Conservation (phyloP, 2,888 invertebrate genomes). For the Leptinotarsa peninsularis region DNA sequence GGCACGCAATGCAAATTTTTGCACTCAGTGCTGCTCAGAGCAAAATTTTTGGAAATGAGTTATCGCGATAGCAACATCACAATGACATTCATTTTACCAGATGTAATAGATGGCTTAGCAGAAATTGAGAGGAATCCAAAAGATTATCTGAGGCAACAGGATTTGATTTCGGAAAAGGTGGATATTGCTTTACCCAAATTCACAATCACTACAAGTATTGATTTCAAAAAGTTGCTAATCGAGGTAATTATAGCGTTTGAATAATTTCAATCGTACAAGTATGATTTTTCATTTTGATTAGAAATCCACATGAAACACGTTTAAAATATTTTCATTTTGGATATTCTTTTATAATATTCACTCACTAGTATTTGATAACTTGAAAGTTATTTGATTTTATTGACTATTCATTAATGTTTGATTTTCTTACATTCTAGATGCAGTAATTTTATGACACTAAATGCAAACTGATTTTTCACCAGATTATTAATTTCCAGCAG, state of each 20-base stretch:
- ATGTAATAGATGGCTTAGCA: slow-evolving; percentile 47
- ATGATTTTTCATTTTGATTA: no score
- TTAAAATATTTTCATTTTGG: no score
- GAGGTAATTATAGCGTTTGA: slow-evolving; percentile 42
- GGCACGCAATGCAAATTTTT: slow-evolving; percentile 3
- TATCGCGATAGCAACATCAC: slow-evolving; percentile 48
- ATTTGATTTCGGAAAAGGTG: slow-evolving; percentile 40
- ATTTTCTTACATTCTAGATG: no score
- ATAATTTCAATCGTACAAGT: no score
- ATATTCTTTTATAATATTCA: no score
- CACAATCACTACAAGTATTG: slow-evolving; percentile 43
- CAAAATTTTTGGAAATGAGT: slow-evolving; percentile 55
- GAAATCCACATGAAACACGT: no score
- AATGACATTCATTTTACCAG: slow-evolving; percentile 53
- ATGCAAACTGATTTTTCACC: no score
- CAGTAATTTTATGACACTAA: no score
- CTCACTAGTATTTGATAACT: no score
- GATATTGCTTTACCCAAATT: slow-evolving; percentile 51
- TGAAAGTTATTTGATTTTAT: no score
- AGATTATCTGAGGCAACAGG: slow-evolving; percentile 39
- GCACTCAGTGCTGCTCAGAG: slow-evolving; percentile 39
- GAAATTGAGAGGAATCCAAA: slow-evolving; percentile 41
- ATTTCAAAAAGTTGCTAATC: slow-evolving; percentile 50
- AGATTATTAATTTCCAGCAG: no score
- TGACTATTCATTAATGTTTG: no score